Evolutionary conservation across 35 echinoderm and acorn worm species (phyloP).

Genomic region (Eucidaris tribuloides): DNA sequence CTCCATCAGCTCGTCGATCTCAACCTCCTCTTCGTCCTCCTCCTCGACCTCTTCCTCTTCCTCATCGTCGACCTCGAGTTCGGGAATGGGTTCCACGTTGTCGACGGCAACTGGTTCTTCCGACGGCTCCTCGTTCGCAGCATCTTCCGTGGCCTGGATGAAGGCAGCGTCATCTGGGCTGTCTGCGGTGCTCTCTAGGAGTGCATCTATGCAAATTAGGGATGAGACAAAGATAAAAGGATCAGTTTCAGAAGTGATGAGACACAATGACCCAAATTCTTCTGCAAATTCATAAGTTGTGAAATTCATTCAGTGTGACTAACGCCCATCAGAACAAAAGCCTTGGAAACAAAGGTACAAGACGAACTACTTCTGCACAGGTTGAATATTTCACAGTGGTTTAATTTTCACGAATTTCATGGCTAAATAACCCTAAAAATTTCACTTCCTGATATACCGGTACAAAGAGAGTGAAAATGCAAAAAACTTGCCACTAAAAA

Average conservation of each 20-base stretch:
- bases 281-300: no score
- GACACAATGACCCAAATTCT: no score
- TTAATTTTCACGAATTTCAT: no score
- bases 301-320: no score
- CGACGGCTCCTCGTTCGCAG: neutral
- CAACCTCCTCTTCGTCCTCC: neutral
- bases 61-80: conserved; percentile 5
- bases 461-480: no score
- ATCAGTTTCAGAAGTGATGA: neutral
- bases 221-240: neutral
- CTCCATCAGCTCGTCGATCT: neutral
- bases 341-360: no score
- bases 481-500: no score
- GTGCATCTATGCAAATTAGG: neutral
- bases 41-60: conserved; percentile 3
- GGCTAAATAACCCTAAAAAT: no score
- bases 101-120: neutral
- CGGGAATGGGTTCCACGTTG: neutral
- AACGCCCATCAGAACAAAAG: no score
- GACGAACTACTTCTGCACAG: no score
- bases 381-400: no score
- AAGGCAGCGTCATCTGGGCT: neutral
- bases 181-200: conserved; percentile 27
- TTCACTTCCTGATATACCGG: no score
- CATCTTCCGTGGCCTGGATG: neutral